Evolutionary conservation across 2,797 vertebrate genomes (phyloP).

Genomic region (Poecile montanus): DNA sequence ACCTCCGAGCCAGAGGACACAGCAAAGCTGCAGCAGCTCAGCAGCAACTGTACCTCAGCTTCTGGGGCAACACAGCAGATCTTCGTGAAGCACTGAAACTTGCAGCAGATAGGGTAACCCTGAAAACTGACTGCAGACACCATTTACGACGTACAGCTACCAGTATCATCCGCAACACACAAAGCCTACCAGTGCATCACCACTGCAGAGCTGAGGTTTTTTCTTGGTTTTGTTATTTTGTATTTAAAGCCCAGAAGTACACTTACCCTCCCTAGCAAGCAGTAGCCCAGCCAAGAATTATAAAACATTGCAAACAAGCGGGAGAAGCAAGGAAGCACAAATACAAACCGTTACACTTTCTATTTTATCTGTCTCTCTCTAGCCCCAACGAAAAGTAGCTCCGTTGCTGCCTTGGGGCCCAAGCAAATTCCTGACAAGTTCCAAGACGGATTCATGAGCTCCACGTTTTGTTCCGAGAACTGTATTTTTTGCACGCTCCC

Average conservation of each 20-base stretch:
- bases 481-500: neutral
- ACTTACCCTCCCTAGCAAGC: neutral
- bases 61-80: neutral
- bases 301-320: neutral
- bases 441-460: neutral
- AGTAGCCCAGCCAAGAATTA: neutral
- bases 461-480: neutral
- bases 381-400: neutral
- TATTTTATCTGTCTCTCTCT: neutral
- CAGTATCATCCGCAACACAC: neutral
- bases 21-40: neutral
- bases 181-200: neutral
- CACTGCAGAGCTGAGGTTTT: fast-evolving
- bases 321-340: neutral
- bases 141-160: fast-evolving
- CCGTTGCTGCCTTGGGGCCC: neutral
- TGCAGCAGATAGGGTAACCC: neutral
- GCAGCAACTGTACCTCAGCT: fast-evolving
- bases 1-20: neutral
- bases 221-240: neutral
- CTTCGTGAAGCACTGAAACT: neutral
- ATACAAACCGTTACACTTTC: neutral
- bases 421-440: neutral
- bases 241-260: neutral
- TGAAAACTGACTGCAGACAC: neutral